A percentile compares a stretch with the other conserved stretches of the same genome.
These are phyloP conservation scores for Pagetopsis macropterus DNA, from an alignment of 2,797 vertebrate species.

Conservation along the genomic window DNA sequence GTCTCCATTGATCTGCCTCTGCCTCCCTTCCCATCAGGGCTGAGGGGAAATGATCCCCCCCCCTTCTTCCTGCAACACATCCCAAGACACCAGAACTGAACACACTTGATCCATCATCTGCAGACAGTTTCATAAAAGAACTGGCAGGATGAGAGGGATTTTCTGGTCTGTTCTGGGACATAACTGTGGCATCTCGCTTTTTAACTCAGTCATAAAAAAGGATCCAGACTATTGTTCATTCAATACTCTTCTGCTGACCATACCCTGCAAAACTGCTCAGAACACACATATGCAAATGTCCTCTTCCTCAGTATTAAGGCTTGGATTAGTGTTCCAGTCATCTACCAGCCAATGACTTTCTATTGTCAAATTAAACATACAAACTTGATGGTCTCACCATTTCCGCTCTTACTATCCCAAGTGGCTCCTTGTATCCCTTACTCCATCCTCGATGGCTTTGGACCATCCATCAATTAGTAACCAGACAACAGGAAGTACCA, in stretches of 20 bases:
- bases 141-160: conserved; percentile 45
- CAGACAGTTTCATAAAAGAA: conserved; percentile 44
- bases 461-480: conserved; percentile 61
- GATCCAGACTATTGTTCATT: conserved; percentile 14
- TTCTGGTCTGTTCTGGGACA: conserved; percentile 47
- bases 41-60: conserved; percentile 61
- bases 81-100: conserved; percentile 62
- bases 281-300: background rate
- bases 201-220: conserved; percentile 27
- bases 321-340: background rate
- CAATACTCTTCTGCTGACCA: conserved; percentile 17
- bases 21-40: conserved; percentile 31
- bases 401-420: background rate
- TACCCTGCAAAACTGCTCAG: background rate
- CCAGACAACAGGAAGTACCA: conserved; percentile 52
- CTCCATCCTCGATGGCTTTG: conserved; percentile 34
- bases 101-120: conserved; percentile 61
- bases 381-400: background rate
- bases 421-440: conserved; percentile 14
- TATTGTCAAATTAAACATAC: background rate
- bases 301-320: background rate
- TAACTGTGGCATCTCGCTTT: conserved; percentile 31
- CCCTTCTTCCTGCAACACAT: conserved; percentile 51
- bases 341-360: background rate
- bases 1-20: conserved; percentile 75